Percentiles rank a stretch among this genome's conserved stretches.
These are phyloP conservation scores for Psittacula cyanocephala DNA, from an alignment of 2,113 vertebrate genomes.

Conservation along the genomic window DNA sequence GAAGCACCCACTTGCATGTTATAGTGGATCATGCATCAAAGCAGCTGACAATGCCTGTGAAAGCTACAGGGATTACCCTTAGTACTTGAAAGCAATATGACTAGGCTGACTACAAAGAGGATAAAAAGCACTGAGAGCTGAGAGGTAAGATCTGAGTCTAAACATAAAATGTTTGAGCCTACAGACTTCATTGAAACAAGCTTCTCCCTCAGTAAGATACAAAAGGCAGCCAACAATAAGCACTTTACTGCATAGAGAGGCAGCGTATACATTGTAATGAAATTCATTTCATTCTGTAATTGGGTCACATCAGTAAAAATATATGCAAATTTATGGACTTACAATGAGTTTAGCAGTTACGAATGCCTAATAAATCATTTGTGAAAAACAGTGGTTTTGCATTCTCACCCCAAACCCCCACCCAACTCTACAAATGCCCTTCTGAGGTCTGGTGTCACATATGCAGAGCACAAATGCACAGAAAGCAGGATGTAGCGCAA, in stretches of 20 bases:
- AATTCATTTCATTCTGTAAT: constrained; percentile 69
- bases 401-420: background rate
- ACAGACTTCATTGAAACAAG: constrained; percentile 37
- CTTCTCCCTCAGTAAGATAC: background rate
- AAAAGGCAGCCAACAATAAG: constrained; percentile 35
- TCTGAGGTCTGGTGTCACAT: background rate
- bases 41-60: constrained; percentile 35
- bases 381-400: constrained; percentile 23
- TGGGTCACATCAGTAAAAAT: constrained; percentile 71
- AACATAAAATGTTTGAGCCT: constrained; percentile 31
- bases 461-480: background rate
- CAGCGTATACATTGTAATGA: constrained; percentile 39
- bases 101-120: constrained; percentile 22
- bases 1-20: background rate
- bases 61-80: constrained; percentile 40
- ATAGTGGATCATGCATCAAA: constrained; percentile 39
- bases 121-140: background rate
- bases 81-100: constrained; percentile 49
- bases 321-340: constrained; percentile 74
- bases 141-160: constrained; percentile 37
- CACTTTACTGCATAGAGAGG: constrained; percentile 21
- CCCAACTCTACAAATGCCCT: background rate
- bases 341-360: constrained; percentile 29
- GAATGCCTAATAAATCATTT: constrained; percentile 61
- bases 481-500: background rate